Evolutionary conservation across 1,140 invertebrate genomes (phyloP).

Genomic region (Thaumetopoea pityocampa): DNA sequence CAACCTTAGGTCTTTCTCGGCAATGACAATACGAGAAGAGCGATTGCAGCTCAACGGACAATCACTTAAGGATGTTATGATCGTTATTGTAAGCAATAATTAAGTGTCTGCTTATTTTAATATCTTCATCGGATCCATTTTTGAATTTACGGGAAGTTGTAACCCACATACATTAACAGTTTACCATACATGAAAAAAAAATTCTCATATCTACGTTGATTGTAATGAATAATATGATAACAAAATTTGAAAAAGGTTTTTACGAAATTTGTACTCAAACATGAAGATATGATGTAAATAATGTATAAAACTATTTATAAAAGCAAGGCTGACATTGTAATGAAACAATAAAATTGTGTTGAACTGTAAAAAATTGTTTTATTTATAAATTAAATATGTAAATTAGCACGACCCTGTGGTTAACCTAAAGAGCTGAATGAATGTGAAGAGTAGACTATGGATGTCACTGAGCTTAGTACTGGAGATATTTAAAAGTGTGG

Average conservation of each 20-base stretch:
- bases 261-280: slow-evolving; percentile 62
- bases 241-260: slow-evolving; percentile 33
- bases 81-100: slow-evolving; percentile 53
- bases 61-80: slow-evolving; percentile 74
- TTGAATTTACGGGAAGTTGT: slow-evolving; percentile 35
- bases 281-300: slow-evolving; percentile 60
- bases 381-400: too few species aligned
- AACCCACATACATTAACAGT: slow-evolving; percentile 44
- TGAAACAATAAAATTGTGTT: slow-evolving; percentile 74
- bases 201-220: slow-evolving; percentile 51
- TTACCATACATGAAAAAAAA: slow-evolving; percentile 51
- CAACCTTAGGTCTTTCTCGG: slow-evolving; percentile 74
- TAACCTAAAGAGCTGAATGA: too few species aligned
- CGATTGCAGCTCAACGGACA: slow-evolving; percentile 70
- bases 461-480: too few species aligned
- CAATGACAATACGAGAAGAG: slow-evolving; percentile 76
- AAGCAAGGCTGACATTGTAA: slow-evolving; percentile 73
- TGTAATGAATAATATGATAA: slow-evolving; percentile 19
- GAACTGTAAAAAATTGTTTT: too few species aligned
- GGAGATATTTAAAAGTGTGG: too few species aligned
- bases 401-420: too few species aligned
- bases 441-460: too few species aligned
- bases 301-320: slow-evolving; percentile 69
- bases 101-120: slow-evolving; percentile 27
- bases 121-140: slow-evolving; percentile 27